Evolutionary conservation across 2,797 vertebrate species (phyloP).

Genomic region (Falco novaeseelandiae): DNA sequence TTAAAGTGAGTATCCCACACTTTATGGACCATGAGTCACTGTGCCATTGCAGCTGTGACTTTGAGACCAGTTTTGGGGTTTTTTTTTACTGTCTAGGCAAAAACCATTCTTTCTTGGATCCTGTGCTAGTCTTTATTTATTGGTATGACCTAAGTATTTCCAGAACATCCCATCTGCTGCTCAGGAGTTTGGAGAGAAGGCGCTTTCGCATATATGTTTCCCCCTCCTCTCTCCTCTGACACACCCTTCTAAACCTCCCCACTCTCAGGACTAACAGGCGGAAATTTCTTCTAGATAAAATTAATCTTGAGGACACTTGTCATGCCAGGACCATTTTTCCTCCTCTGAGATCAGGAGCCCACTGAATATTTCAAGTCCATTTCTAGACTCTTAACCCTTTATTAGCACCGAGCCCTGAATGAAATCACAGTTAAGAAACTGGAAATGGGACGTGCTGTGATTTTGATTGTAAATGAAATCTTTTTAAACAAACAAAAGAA

Average conservation of each 20-base stretch:
- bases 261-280: neutral
- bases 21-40: slow-evolving; percentile 53
- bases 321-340: neutral
- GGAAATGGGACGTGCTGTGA: neutral
- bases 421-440: neutral
- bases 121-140: slow-evolving; percentile 23
- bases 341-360: neutral
- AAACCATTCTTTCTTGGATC: neutral
- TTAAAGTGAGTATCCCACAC: slow-evolving; percentile 44
- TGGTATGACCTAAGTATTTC: slow-evolving; percentile 30
- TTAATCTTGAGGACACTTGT: neutral
- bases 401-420: neutral
- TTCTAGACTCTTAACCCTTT: neutral
- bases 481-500: neutral
- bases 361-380: neutral
- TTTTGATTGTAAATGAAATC: neutral
- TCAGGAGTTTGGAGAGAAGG: neutral
- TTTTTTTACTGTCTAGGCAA: neutral
- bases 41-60: slow-evolving; percentile 41
- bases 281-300: neutral
- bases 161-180: neutral
- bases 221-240: neutral
- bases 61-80: neutral
- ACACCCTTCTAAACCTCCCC: neutral
- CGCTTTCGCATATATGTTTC: neutral